Base-by-base conservation (phyloP, 2,888 invertebrate species). In the Drosophila histrio region DNA sequence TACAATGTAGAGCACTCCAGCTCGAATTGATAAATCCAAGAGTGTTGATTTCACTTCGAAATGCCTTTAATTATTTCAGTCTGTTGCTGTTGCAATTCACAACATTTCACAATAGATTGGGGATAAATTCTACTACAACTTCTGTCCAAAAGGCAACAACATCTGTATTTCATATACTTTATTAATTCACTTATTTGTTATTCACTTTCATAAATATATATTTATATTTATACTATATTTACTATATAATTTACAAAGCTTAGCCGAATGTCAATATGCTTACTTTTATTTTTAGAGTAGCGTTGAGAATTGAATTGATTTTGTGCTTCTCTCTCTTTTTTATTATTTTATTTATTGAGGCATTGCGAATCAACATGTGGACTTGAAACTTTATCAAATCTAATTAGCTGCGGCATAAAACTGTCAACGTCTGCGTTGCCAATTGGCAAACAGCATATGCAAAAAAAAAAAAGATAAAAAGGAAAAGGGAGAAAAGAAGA, bases 381-480 rank as follows among this genome's bases (percentile, higher is more conserved):
- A 50, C 52, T 58, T 39, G 24, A 57, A 62, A 58, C 56, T 71
- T 60, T 72, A 77, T 76, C 64, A 76, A 77, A 76, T 76, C 62
- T 76, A 69, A 76, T 76, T 76, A 77, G 77, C 32, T 69, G 65
- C 65, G 69, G 73, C 76, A 76, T 72, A 60, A 72, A 77, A 76
- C 64, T 77, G 76, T 76, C 75, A 75, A 63, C 77, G 52, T 52
- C 47, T 13, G 39, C 58, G 59, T 52, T 64, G 63, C 74, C 74
- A 64, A 68, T 69, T 70, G 73, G 39, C 61, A 59, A 38, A 34
- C 21, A 30, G 11, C 73, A 65, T 65, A 75, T 75, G 64, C 61
- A 59, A 56, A 71, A 65, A 17, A 13, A 22, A 50, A 19, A 34
- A 21, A 26, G 21, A 30, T 15, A 39, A 21, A 36, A 2, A 38